Conservation (phyloP, 1,140 invertebrate species). For the Apis laboriosa region DNA sequence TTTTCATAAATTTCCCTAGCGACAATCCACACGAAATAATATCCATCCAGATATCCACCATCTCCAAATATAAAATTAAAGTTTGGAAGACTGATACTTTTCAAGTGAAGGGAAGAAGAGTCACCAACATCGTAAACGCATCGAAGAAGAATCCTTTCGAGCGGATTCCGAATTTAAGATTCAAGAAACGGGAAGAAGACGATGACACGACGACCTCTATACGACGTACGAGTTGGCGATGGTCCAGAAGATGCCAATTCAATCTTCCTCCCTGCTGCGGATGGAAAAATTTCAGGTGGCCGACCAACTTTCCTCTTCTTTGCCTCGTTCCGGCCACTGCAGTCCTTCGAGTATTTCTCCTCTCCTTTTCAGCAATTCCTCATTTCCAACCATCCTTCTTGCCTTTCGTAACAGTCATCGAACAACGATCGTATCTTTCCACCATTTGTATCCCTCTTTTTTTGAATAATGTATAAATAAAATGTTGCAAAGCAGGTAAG, state of each 20-base stretch:
- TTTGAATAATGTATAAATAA: too few relatives aligned
- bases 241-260: conserved; percentile 70
- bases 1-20: too few relatives aligned
- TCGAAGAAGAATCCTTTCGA: conserved; percentile 22
- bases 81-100: neutral
- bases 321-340: conserved; percentile 38
- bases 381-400: conserved; percentile 21
- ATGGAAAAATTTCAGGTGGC: conserved; percentile 65
- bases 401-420: conserved; percentile 27
- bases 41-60: too few relatives aligned
- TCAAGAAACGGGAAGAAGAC: conserved; percentile 58
- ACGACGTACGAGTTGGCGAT: conserved; percentile 66
- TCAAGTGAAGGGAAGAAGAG: neutral
- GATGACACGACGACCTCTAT: conserved; percentile 57
- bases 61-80: neutral
- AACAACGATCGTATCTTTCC: neutral
- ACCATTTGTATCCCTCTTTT: neutral
- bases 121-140: conserved; percentile 33
- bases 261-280: conserved; percentile 63
- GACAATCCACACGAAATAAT: too few relatives aligned
- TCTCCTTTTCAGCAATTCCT: neutral
- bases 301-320: conserved; percentile 60
- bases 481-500: too few relatives aligned
- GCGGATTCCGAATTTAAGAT: conserved; percentile 66
- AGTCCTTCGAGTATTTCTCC: conserved; percentile 44